Evolutionary conservation across 2,113 vertebrate species (phyloP).

Genomic region (Agapornis roseicollis): DNA sequence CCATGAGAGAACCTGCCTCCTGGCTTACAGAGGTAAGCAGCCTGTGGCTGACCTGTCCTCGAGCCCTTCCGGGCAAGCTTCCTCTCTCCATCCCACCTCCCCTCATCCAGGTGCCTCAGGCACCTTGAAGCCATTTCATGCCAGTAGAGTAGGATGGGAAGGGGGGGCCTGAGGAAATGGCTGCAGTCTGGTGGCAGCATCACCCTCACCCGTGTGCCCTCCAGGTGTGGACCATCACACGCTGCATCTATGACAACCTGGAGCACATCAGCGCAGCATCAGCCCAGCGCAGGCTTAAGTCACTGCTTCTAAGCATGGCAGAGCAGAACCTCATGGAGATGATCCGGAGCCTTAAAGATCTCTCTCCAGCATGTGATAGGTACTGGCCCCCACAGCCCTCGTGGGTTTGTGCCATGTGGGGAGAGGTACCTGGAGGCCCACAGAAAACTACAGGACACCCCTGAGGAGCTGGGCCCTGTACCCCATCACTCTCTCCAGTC

Average conservation of each 20-base stretch:
- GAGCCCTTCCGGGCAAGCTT: neutral
- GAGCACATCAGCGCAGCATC: neutral
- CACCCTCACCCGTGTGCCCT: neutral
- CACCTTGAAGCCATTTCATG: neutral
- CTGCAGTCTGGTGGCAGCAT: neutral
- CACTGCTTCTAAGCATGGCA: neutral
- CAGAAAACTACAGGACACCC: too few relatives aligned
- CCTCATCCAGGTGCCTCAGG: neutral
- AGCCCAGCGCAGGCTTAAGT: neutral
- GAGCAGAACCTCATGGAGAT: neutral
- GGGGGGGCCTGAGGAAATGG: neutral
- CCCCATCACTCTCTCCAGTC: too few relatives aligned
- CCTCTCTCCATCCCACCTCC: neutral
- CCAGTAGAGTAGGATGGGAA: neutral
- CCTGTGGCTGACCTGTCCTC: neutral
- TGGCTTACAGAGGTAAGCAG: neutral
- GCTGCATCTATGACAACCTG: neutral
- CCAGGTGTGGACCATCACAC: neutral
- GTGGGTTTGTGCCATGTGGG: too few relatives aligned
- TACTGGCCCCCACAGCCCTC: neutral
- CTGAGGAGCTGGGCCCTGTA: too few relatives aligned
- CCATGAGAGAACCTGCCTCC: neutral
- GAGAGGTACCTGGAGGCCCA: too few relatives aligned
- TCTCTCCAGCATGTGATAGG: neutral
- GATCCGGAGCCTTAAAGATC: neutral